A percentile compares a stretch with the other conserved stretches of the same genome.
Conservation (phyloP, 2,113 vertebrate genomes). For the Oreochromis spilurus region DNA sequence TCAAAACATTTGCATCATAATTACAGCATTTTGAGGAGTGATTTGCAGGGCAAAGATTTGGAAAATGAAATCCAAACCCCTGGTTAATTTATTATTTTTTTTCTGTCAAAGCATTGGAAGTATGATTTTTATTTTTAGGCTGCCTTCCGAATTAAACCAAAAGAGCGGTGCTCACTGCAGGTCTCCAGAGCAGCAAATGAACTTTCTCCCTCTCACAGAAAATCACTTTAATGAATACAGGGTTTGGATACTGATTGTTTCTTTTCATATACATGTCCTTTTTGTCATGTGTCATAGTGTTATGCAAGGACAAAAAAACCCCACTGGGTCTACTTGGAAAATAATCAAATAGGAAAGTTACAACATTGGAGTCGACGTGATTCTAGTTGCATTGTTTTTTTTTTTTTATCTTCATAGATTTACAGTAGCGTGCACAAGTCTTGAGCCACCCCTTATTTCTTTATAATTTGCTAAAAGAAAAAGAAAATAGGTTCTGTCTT, state of each 20-base stretch:
- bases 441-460: neutral
- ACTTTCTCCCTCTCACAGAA: neutral
- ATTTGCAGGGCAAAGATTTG: neutral
- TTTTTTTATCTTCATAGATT: neutral
- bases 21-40: constrained; percentile 7
- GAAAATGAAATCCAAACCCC: neutral
- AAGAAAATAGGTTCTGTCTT: no score
- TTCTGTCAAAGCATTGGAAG: neutral
- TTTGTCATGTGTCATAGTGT: neutral
- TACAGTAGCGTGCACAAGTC: neutral
- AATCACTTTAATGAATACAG: neutral
- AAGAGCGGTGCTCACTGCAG: neutral
- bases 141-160: neutral
- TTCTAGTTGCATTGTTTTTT: neutral
- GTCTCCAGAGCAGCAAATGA: neutral
- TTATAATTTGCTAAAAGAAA: neutral
- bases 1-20: constrained; percentile 27
- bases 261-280: neutral
- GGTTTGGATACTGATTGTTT: neutral
- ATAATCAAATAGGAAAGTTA: neutral
- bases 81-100: neutral
- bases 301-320: neutral
- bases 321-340: neutral
- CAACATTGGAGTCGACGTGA: neutral
- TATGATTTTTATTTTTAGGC: neutral